A percentile compares a stretch with the other conserved stretches of the same genome.
These are phyloP conservation scores for Ceyx margarethae DNA, from an alignment of 2,113 vertebrate genomes.

Conservation along the genomic window DNA sequence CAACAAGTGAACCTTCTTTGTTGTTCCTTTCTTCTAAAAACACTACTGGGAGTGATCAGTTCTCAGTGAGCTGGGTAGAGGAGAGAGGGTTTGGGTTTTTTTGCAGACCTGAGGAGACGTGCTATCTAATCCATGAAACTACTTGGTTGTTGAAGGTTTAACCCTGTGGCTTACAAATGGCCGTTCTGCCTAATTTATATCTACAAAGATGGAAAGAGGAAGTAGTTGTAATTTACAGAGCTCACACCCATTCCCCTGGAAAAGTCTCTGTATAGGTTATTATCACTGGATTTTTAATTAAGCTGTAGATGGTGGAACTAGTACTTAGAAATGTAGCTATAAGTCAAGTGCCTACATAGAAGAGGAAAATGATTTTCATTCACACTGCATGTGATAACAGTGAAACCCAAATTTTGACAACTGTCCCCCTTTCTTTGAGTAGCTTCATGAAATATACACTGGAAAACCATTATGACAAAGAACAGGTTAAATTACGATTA, in stretches of 20 bases:
- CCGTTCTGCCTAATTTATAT: not conserved
- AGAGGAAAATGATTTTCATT: not conserved
- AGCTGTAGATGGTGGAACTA: not conserved
- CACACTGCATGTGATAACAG: not conserved
- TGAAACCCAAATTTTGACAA: not conserved
- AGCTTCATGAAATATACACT: not conserved
- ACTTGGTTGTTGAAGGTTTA: not conserved
- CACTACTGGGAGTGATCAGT: not conserved
- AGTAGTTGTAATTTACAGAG: not conserved
- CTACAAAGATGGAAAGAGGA: not conserved
- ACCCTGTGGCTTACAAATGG: not conserved
- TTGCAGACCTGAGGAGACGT: not conserved
- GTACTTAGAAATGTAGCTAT: not conserved
- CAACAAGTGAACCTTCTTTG: not conserved
- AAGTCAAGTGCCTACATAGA: not conserved
- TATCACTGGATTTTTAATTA: not conserved
- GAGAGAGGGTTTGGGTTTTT: not conserved
- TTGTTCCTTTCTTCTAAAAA: not conserved
- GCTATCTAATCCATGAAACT: not conserved
- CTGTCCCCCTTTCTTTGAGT: not conserved
- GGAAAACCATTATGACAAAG: not conserved
- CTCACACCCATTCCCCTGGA: rapidly evolving
- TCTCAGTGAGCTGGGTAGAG: not conserved
- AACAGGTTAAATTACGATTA: not conserved
- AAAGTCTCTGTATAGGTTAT: not conserved